A percentile compares a stretch with the other conserved stretches of the same genome.
These are phyloP conservation scores for Stichopus horrens DNA, from an alignment of 53 echinoderm and acorn worm species.

Conservation along the genomic window DNA sequence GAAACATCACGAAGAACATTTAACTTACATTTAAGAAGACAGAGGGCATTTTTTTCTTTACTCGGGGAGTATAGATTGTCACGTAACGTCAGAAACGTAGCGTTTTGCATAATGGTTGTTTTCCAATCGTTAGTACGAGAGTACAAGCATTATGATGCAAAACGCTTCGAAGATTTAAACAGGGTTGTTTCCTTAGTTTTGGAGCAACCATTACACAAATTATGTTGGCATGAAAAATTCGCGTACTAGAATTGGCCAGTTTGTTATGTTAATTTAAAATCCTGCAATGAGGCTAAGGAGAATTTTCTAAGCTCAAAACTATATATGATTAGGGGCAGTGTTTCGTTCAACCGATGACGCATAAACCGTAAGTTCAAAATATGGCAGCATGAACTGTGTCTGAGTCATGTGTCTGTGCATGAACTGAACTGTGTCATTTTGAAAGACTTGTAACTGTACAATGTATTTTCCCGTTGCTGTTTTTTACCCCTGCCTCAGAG, in stretches of 20 bases:
- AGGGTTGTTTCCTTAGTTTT: no score
- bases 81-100: background rate
- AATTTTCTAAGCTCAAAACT: no score
- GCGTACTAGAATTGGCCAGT: no score
- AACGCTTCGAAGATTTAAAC: no score
- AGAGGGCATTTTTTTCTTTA: background rate
- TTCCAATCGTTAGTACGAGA: no score
- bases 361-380: background rate
- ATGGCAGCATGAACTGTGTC: background rate
- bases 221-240: no score
- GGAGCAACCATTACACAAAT: no score
- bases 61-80: background rate
- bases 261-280: no score
- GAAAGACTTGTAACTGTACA: background rate
- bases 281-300: no score
- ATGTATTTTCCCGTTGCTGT: background rate
- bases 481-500: background rate
- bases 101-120: no score
- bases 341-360: background rate
- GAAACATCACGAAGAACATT: background rate
- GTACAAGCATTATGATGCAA: no score
- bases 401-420: background rate
- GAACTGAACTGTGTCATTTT: background rate
- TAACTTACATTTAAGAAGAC: background rate
- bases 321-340: background rate